Evolutionary conservation across 2,797 vertebrate genomes (phyloP).

Genomic region (Hoplostethus mediterraneus): DNA sequence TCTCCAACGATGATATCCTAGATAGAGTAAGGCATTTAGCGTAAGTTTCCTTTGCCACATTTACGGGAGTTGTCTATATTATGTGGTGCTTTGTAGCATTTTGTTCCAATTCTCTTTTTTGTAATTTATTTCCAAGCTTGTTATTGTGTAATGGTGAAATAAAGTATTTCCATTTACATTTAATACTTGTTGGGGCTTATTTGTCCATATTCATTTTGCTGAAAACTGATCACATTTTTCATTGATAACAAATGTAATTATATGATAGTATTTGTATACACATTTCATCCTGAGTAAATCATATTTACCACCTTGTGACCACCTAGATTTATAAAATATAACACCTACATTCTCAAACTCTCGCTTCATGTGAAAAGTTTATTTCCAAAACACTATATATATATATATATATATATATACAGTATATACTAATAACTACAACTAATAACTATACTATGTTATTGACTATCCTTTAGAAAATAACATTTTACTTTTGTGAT

Average conservation of each 20-base stretch:
- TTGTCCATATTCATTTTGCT: slow-evolving; percentile 5
- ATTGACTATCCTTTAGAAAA: too few relatives aligned
- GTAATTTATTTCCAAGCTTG: slow-evolving; percentile 83
- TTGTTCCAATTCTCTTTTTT: slow-evolving; percentile 79
- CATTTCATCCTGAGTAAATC: too few relatives aligned
- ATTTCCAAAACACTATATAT: not conserved
- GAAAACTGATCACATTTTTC: not conserved
- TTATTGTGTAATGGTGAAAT: slow-evolving; percentile 98
- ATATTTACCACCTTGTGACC: too few relatives aligned
- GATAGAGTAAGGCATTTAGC: slow-evolving; percentile 77
- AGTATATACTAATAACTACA: too few relatives aligned
- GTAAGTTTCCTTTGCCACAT: slow-evolving; percentile 83
- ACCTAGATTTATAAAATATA: too few relatives aligned
- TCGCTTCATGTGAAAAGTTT: not conserved
- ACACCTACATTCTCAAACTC: too few relatives aligned
- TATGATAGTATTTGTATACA: too few relatives aligned
- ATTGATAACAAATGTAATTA: too few relatives aligned
- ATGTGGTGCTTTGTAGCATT: slow-evolving; percentile 90
- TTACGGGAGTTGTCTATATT: slow-evolving; percentile 88
- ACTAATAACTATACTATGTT: too few relatives aligned
- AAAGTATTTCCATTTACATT: slow-evolving; percentile 95
- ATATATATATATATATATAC: not conserved
- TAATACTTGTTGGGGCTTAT: slow-evolving; percentile 27
- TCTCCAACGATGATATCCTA: slow-evolving; percentile 75
- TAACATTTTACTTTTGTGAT: too few relatives aligned